Conservation (phyloP, 2,888 invertebrate species). For the Mimachlamys varia region DNA sequence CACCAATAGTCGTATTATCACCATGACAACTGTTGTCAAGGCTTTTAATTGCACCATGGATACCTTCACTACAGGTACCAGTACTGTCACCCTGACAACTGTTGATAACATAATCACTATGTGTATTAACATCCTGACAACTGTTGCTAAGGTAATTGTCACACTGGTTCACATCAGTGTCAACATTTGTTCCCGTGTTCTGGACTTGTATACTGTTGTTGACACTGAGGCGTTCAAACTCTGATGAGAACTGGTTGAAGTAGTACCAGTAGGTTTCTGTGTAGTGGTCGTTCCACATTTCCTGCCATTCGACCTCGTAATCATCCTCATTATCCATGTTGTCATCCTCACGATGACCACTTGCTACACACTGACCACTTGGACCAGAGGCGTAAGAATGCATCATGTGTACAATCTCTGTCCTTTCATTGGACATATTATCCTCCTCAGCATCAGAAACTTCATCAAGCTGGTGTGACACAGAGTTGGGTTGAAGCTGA, state of each 20-base stretch:
- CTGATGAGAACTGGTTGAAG: constrained; percentile 67
- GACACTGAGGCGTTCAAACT: constrained; percentile 54
- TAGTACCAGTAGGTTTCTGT: constrained; percentile 75
- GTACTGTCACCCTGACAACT: neutral
- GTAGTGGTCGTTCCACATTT: constrained; percentile 77
- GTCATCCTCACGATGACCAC: constrained; percentile 35
- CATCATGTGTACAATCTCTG: constrained; percentile 68
- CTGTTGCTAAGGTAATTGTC: neutral
- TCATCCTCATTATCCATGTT: constrained; percentile 48
- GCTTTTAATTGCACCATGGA: neutral
- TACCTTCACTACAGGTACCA: neutral
- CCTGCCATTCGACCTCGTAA: constrained; percentile 67
- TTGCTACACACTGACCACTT: neutral
- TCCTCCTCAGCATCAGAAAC: constrained; percentile 52
- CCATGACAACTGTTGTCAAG: neutral
- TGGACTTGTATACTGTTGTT: neutral
- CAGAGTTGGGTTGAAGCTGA: constrained; percentile 41
- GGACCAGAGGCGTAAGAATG: constrained; percentile 63
- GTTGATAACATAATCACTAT: neutral
- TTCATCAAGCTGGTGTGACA: constrained; percentile 44
- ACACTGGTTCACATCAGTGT: neutral
- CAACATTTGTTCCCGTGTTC: neutral
- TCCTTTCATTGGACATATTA: constrained; percentile 60
- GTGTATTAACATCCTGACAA: neutral
- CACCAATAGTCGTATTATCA: neutral